Base-by-base conservation (phyloP, 2,797 vertebrate genomes). In the Acomys russatus region DNA sequence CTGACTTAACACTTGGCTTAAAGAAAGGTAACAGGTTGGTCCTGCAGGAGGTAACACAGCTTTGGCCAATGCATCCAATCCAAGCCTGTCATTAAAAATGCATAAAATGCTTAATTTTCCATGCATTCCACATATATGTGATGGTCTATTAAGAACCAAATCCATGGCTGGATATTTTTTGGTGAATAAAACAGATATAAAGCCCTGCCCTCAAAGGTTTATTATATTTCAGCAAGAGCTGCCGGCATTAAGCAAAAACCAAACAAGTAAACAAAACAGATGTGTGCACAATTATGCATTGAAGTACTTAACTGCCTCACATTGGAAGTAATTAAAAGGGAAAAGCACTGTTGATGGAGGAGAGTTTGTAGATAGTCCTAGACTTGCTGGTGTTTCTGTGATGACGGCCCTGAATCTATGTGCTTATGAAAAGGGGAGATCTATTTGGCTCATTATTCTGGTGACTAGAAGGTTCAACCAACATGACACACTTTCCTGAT, bases 51-150 rank as follows among this genome's bases (percentile, higher is more conserved):
- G 17, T 49, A 12, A 4, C 14, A 84, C 8, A 90, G 44, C 35
- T 94, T 92, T 77, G 59, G 66, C 54, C 51, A 90, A 94, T 56
- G 88, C 49, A 56, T 70, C 44, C 89, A 85, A 66, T 79, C 66
- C 77, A 38, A 61, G 12, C 68, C 20, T 44, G 3, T 73, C 51
- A 64, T 71, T 74, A 73, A 68, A 68, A 25, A 5, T 35, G 88
- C 90, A 90, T 59, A 44, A 93, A 92, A 94, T 93, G 6, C 77
- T 96, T 70, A 49, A 56, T 92, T 90, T 93, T 88, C 66, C 44
- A 86, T 73, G 77, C 49, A 73, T 61, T 61, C 80, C 86, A 85
- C 35, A 90, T 84, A 88, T 88, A 90, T 88, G 54, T 93, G 78
- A 92, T 66, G 38, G 7, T 78, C 85, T 82, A 2, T 76, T 95